phyloP scores from a whole-genome alignment of 2,113 vertebrate genomes.

The Tragelaphus scriptus region DNA sequence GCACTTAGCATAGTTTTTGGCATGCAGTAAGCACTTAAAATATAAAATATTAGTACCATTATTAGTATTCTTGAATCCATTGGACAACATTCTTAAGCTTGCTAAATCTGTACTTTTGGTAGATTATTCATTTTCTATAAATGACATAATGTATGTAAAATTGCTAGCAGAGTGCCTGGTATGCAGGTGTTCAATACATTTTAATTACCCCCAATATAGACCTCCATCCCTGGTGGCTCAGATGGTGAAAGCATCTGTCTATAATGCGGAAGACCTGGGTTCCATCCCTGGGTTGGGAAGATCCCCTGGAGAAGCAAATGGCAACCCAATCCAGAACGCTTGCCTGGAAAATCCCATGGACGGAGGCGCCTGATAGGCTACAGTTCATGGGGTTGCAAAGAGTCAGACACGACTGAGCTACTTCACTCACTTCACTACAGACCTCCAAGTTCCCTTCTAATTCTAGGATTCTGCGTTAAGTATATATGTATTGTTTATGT shows the following conservation, averaged over 20 bases:
- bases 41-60: not conserved
- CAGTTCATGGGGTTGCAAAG: not conserved
- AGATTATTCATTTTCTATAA: not conserved
- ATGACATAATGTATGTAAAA: not conserved
- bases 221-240: not conserved
- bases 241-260: not conserved
- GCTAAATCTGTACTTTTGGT: not conserved
- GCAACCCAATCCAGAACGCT: not conserved
- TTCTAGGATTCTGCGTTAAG: not conserved
- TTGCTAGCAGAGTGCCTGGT: not conserved
- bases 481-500: not conserved
- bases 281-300: not conserved
- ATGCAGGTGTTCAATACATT: not conserved
- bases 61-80: not conserved
- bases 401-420: not conserved
- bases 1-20: not conserved
- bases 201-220: not conserved
- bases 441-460: not conserved
- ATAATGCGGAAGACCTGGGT: not conserved
- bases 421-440: not conserved
- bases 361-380: not conserved
- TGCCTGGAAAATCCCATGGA: not conserved
- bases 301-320: not conserved
- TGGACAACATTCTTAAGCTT: not conserved
- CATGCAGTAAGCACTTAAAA: not conserved